Evolutionary conservation across 2,797 vertebrate species (phyloP).

Genomic region (Phataginus tetradactyla): DNA sequence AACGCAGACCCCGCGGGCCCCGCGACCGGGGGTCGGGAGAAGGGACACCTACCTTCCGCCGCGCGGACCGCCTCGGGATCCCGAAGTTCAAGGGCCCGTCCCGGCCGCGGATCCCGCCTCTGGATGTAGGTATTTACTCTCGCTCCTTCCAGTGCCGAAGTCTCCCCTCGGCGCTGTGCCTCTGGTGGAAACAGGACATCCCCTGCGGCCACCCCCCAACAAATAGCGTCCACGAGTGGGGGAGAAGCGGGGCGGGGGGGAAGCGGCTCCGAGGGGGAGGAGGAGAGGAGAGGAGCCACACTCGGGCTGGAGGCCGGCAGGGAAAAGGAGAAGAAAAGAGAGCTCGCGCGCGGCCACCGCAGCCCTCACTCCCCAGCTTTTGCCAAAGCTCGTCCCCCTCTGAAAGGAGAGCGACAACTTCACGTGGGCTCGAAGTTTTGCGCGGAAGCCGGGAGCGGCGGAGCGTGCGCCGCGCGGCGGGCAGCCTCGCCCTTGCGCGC

Average conservation of each 20-base stretch:
- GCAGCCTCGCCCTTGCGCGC: constrained; percentile 55
- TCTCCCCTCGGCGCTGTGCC: constrained; percentile 76
- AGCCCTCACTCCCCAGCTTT: background rate
- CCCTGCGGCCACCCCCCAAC: constrained; percentile 79
- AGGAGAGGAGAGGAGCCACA: constrained; percentile 56
- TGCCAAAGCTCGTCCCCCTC: background rate
- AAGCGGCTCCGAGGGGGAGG: constrained; percentile 65
- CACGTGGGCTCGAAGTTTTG: constrained; percentile 44
- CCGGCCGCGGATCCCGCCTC: constrained; percentile 57
- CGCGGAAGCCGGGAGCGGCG: constrained; percentile 45
- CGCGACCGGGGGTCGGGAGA: background rate
- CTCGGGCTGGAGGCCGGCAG: background rate
- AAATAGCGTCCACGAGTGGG: constrained; percentile 67
- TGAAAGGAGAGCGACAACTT: background rate
- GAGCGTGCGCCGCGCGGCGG: constrained; percentile 63
- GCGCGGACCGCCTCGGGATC: constrained; percentile 54
- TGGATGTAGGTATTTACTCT: constrained; percentile 75
- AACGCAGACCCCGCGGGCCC: background rate
- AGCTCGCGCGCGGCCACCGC: constrained; percentile 39
- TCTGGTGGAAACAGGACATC: constrained; percentile 84
- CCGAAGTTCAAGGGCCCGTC: constrained; percentile 69
- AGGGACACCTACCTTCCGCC: constrained; percentile 82
- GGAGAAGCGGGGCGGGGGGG: constrained; percentile 44
- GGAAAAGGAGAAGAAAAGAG: background rate
- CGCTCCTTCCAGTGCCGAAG: constrained; percentile 71